Conservation (phyloP, 2,888 invertebrate species). For the Agrilus biguttatus region DNA sequence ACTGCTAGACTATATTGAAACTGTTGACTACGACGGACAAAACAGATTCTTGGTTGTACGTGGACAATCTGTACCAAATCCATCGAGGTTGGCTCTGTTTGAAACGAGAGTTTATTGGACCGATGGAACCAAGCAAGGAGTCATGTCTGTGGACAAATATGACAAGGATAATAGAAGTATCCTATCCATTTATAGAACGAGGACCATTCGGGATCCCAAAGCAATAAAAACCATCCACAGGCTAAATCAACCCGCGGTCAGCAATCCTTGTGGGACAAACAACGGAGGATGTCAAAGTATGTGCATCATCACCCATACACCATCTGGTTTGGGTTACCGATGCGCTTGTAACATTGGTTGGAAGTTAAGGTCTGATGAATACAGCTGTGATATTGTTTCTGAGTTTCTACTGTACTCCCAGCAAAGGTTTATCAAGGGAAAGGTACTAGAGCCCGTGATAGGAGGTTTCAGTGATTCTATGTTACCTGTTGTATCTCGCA, state of each 20-base stretch:
- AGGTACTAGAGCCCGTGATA: slow-evolving; percentile 73
- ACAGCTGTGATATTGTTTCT: slow-evolving; percentile 65
- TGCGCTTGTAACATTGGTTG: slow-evolving; percentile 89
- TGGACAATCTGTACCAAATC: slow-evolving; percentile 75
- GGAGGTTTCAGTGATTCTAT: slow-evolving; percentile 93
- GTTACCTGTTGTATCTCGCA: slow-evolving; percentile 77
- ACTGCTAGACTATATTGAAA: slow-evolving; percentile 87
- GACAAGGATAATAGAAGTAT: slow-evolving; percentile 59
- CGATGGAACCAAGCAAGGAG: slow-evolving; percentile 77
- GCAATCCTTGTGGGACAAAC: slow-evolving; percentile 74
- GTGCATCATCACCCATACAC: slow-evolving; percentile 73
- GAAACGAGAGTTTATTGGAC: slow-evolving; percentile 86
- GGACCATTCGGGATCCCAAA: slow-evolving; percentile 68
- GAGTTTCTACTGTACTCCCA: slow-evolving; percentile 93
- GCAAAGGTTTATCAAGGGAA: slow-evolving; percentile 89
- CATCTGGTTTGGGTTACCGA: slow-evolving; percentile 66
- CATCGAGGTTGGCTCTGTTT: slow-evolving; percentile 68
- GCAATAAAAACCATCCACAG: slow-evolving; percentile 72
- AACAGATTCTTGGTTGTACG: slow-evolving; percentile 66
- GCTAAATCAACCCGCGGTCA: slow-evolving; percentile 54
- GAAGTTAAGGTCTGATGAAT: slow-evolving; percentile 55
- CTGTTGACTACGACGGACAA: slow-evolving; percentile 83
- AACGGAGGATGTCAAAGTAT: slow-evolving; percentile 88
- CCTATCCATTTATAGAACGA: slow-evolving; percentile 64
- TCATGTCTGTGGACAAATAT: slow-evolving; percentile 77